A percentile compares a stretch with the other conserved stretches of the same genome.
phyloP scores from a whole-genome alignment of 2,888 invertebrate genomes.

The Noctua comes region DNA sequence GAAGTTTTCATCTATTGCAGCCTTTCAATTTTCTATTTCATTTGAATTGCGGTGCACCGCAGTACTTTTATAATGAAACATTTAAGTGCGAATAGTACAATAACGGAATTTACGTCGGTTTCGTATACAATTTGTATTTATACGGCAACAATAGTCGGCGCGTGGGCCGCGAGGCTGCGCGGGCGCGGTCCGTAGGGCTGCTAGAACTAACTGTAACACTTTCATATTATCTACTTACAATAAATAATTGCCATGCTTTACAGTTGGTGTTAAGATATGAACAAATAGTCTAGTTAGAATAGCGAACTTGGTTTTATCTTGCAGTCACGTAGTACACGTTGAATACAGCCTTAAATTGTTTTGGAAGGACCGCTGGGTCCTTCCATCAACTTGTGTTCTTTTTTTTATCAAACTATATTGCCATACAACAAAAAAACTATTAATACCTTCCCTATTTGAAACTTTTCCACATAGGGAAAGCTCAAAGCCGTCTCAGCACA shows the following conservation, averaged over 20 bases:
- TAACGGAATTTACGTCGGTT: slow-evolving; percentile 59
- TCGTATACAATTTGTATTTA: slow-evolving; percentile 66
- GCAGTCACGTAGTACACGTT: not conserved
- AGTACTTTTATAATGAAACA: slow-evolving; percentile 29
- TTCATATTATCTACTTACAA: slow-evolving; percentile 16
- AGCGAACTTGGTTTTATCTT: not conserved
- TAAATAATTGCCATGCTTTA: slow-evolving; percentile 25
- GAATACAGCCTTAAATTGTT: not conserved
- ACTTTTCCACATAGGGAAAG: slow-evolving; percentile 5
- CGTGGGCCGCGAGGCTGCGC: slow-evolving; percentile 74
- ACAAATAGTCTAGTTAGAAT: slow-evolving; percentile 1
- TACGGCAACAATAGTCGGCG: slow-evolving; percentile 71
- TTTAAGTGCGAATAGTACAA: slow-evolving; percentile 50
- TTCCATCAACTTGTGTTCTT: not conserved
- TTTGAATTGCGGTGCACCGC: slow-evolving; percentile 43
- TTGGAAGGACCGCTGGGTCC: not conserved
- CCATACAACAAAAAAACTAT: no score
- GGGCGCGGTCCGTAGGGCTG: slow-evolving; percentile 73
- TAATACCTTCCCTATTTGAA: not conserved
- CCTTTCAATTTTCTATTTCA: slow-evolving; percentile 34
- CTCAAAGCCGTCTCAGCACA: not conserved
- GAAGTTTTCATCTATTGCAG: slow-evolving; percentile 11
- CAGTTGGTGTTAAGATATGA: not conserved
- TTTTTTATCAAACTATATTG: no score
- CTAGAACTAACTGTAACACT: slow-evolving; percentile 46